Base-by-base conservation (phyloP, 2,888 invertebrate genomes). In the Caradrina kadenii region DNA sequence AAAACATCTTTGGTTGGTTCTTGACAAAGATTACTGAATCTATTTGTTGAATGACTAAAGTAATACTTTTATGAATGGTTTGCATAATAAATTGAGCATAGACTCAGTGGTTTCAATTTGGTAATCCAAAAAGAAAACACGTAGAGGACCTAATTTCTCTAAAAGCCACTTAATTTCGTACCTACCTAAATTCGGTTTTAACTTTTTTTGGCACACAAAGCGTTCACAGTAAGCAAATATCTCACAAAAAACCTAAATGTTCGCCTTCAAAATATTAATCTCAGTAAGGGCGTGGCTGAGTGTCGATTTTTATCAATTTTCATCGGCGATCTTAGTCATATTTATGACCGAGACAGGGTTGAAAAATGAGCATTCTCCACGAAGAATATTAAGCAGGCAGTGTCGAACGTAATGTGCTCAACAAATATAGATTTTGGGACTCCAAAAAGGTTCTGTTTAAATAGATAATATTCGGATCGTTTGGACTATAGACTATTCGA, bases 251-350 rank as follows among this genome's bases (percentile, higher is more conserved):
- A 48, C 50, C 69, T 22, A 73, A 53, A 73, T 69, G 56, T 73
- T 70, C 50, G 48, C 70, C 61, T 73, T 69, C 54, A 61, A 81
- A 84, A 81, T 81, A 72, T 81, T 78, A 84, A 81, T 81, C 79
- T 77, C 35, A 31, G 65, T 71, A 64, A 72, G 74, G 79, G 82
- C 72, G 80, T 73, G 75, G 74, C 70, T 66, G 68, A 76, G 78
- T 62, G 82, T 74, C 83, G 74, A 84, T 84, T 84, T 84, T 82
- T 84, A 84, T 84, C 84, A 84, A 84, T 84, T 84, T 81, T 82
- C 81, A 76, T 68, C 71, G 73, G 58, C 55, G 76, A 82, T 82
- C 81, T 77, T 69, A 71, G 79, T 84, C 73, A 78, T 81, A 84
- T 84, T 82, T 84, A 84, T 84, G 76, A 63, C 58, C 69, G 58